Evolutionary conservation across 1,140 invertebrate species (phyloP).

Genomic region (Spodoptera frugiperda): DNA sequence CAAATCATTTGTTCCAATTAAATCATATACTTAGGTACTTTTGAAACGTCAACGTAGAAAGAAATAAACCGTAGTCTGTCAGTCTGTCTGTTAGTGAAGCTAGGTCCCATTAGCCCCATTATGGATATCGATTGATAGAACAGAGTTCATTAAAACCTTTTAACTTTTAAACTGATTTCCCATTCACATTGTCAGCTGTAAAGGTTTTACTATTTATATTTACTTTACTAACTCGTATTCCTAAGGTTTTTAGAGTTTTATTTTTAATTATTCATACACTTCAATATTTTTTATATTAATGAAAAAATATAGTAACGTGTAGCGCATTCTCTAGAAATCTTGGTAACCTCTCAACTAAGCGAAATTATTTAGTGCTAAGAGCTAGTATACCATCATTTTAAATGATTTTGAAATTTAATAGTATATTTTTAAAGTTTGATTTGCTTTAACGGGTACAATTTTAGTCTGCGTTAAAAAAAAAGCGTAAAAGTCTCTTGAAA

Average conservation of each 20-base stretch:
- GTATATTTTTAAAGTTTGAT: neutral
- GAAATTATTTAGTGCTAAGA: slow-evolving; percentile 7
- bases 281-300: neutral
- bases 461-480: neutral
- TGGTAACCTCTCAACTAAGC: slow-evolving; percentile 13
- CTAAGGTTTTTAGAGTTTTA: neutral
- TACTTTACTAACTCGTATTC: no score
- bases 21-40: no score
- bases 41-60: no score
- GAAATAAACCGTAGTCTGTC: no score
- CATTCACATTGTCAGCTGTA: neutral
- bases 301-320: slow-evolving; percentile 21
- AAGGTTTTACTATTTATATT: neutral
- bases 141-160: no score
- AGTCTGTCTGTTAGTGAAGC: no score
- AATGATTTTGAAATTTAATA: neutral
- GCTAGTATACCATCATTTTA: neutral
- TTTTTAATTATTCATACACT: slow-evolving; percentile 10
- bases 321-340: neutral
- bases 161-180: no score
- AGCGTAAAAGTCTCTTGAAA: neutral
- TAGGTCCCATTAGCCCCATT: no score
- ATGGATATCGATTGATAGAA: no score
- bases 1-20: no score
- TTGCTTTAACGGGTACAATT: neutral